Conservation (phyloP, 1,140 invertebrate species). For the Drosophila pseudoobscura region DNA sequence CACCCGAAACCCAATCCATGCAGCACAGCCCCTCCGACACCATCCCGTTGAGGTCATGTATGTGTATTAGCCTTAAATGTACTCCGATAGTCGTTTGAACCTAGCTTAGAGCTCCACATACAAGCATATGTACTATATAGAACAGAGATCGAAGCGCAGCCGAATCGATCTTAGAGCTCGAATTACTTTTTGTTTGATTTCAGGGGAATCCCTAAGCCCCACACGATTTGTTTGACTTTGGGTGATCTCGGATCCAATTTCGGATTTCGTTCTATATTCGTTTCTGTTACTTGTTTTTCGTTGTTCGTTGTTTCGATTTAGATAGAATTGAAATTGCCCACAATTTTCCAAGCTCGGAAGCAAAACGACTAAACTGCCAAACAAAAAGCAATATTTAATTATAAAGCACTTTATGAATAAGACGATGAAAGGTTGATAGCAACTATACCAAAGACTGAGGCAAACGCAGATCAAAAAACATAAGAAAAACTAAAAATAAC, state of each 20-base stretch:
- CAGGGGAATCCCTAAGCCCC: slow-evolving; percentile 1
- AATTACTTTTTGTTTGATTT: slow-evolving; percentile 13
- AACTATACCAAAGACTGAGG: slow-evolving; percentile 63
- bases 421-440: slow-evolving; percentile 39
- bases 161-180: slow-evolving; percentile 3
- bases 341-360: slow-evolving; percentile 3
- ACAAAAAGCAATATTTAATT: slow-evolving; percentile 33
- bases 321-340: neutral
- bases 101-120: slow-evolving; percentile 15
- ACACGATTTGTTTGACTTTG: neutral
- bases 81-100: slow-evolving; percentile 5
- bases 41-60: too few species aligned
- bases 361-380: slow-evolving; percentile 19
- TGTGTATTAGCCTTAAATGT: too few species aligned
- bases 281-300: neutral
- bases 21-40: too few species aligned
- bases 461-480: slow-evolving; percentile 31
- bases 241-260: slow-evolving; percentile 18
- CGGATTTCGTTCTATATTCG: slow-evolving; percentile 6
- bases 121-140: neutral
- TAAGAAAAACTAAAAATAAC: slow-evolving; percentile 25
- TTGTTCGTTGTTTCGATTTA: slow-evolving; percentile 17
- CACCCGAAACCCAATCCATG: too few species aligned
- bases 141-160: neutral
- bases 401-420: slow-evolving; percentile 28